These are phyloP conservation scores for Nowickia ferox DNA, from an alignment of 2,888 invertebrate species.

Conservation along the genomic window DNA sequence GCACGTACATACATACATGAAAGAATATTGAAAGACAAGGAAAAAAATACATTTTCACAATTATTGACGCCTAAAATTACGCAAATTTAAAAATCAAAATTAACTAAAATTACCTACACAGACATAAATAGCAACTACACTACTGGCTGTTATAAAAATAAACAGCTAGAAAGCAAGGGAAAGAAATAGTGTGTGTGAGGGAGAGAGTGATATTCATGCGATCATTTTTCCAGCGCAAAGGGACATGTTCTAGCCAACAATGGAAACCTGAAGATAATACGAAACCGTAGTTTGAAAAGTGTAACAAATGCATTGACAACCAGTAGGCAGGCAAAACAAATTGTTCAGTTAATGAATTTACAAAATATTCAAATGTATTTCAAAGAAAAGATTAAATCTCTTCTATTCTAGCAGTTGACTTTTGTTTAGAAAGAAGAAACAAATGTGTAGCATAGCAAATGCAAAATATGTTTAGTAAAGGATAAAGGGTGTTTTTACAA, in stretches of 20 bases:
- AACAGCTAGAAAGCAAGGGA: too few relatives aligned
- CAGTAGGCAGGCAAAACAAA: constrained; percentile 68
- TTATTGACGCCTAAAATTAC: constrained; percentile 62
- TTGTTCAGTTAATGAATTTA: constrained; percentile 48
- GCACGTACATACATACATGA: too few relatives aligned
- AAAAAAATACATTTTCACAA: constrained; percentile 46
- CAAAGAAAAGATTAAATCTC: not conserved
- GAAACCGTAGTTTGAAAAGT: constrained; percentile 41
- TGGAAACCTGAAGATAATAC: not conserved
- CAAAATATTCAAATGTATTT: constrained; percentile 11
- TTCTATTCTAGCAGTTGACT: not conserved
- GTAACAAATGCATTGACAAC: constrained; percentile 66
- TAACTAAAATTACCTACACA: constrained; percentile 46
- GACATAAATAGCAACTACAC: not conserved
- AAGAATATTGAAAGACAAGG: too few relatives aligned
- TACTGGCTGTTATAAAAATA: too few relatives aligned
- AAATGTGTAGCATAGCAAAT: too few relatives aligned
- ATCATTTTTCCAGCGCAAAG: not conserved
- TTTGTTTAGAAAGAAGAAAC: too few relatives aligned
- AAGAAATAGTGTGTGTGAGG: too few relatives aligned
- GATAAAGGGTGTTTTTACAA: too few relatives aligned
- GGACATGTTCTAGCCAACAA: constrained; percentile 51
- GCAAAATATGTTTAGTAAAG: too few relatives aligned
- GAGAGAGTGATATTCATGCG: not conserved
- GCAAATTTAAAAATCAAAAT: constrained; percentile 57